Base-by-base conservation (phyloP, 2,113 vertebrate species). In the Sylvia atricapilla region DNA sequence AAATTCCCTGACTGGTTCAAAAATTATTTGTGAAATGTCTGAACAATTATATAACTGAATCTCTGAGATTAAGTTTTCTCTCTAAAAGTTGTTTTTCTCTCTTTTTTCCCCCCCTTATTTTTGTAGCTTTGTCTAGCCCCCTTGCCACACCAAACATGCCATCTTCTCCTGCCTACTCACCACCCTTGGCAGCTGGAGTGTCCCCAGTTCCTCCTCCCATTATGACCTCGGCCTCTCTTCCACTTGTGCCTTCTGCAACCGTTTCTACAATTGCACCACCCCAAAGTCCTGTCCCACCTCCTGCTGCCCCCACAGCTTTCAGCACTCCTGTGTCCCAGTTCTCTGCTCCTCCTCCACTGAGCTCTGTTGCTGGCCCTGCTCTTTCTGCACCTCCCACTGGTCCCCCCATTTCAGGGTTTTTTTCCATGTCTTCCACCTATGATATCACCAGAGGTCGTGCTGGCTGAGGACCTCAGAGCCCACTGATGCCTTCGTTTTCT, bases 401-500 rank as follows among this genome's bases (percentile, higher is more conserved):
- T 52, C 99, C 99, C 3, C 99, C 99, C 7, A 95, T 97, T 25
- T 98, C 98, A 4, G 98, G 98, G 56, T n/a, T n/a, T n/a, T 99
- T 99, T 97, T 98, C 98, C 7, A 55, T 98, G 49, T 97, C 98
- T 50, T 96, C 98, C 23, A 85, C 97, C 19, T 99, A 99, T 20
- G 99, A 99, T 93, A 99, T 99, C 93, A 99, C 99, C 7, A 97
- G 98, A 60, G 99, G 99, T 18, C 99, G 99, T 2, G 99, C 99
- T 6, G 99, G 99, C 21, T 98, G 99, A 94, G 98, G 99, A 1
- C 99, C 99, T 15, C 99, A 99, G 97, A 99, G 99, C 5, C 99
- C 99, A 0, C 95, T 99, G 89, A 99, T 99, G 98, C 99, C 99
- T 1, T 99, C 98, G 0, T 99, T 98, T 97, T 98, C 99, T 84